Evolutionary conservation across 2,888 invertebrate genomes (phyloP).

Genomic region (Metalampra italica): DNA sequence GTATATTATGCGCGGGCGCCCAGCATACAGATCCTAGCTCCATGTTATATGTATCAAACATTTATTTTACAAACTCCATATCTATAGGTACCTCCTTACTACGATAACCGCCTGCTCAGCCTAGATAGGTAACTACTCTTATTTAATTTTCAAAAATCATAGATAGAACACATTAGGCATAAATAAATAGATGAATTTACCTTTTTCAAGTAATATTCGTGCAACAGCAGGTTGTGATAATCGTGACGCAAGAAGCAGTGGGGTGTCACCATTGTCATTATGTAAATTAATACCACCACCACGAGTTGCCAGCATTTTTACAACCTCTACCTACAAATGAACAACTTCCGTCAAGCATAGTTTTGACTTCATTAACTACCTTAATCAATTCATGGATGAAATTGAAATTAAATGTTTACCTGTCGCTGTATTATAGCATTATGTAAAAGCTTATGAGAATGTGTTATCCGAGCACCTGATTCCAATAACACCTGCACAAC

Average conservation of each 20-base stretch:
- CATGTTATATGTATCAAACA: too few relatives aligned
- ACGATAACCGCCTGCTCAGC: too few relatives aligned
- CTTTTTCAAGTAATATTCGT: constrained; percentile 72
- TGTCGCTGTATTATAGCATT: constrained; percentile 82
- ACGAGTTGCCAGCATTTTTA: constrained; percentile 68
- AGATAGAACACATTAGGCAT: too few relatives aligned
- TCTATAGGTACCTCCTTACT: too few relatives aligned
- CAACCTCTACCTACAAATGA: constrained; percentile 67
- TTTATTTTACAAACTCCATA: too few relatives aligned
- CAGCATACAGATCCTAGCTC: too few relatives aligned
- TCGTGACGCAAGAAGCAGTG: constrained; percentile 80
- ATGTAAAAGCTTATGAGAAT: constrained; percentile 84
- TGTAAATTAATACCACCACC: constrained; percentile 81
- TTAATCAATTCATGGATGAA: too few relatives aligned
- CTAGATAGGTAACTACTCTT: too few relatives aligned
- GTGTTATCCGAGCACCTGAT: constrained; percentile 83
- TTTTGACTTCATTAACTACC: neutral
- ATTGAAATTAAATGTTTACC: constrained; percentile 27
- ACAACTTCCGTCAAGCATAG: neutral
- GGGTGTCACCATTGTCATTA: constrained; percentile 83
- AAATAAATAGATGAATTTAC: constrained; percentile 42
- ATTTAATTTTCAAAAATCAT: too few relatives aligned
- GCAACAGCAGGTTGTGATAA: constrained; percentile 69
- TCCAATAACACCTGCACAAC: constrained; percentile 79
- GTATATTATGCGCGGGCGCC: too few relatives aligned